These are phyloP conservation scores for Clitarchus hookeri DNA, from an alignment of 2,888 invertebrate genomes.

Conservation along the genomic window DNA sequence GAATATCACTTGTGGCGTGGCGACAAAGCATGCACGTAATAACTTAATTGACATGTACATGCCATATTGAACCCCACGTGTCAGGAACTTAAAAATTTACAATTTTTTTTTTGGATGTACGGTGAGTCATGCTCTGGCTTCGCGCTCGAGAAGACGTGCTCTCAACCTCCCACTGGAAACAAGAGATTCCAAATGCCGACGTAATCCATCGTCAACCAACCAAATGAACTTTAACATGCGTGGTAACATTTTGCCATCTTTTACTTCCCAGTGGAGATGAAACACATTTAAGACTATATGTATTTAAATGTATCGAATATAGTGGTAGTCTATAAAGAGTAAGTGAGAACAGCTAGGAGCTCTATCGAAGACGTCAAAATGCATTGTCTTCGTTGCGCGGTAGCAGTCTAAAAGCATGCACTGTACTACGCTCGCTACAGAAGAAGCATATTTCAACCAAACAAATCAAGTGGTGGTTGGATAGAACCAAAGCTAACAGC, in stretches of 20 bases:
- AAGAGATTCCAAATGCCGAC: slow-evolving; percentile 16
- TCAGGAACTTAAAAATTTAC: slow-evolving; percentile 34
- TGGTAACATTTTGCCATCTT: slow-evolving; percentile 30
- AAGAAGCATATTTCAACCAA: slow-evolving; percentile 37
- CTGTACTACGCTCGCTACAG: slow-evolving; percentile 38
- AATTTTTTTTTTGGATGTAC: slow-evolving; percentile 29
- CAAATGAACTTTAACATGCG: slow-evolving; percentile 29
- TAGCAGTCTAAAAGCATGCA: slow-evolving; percentile 42
- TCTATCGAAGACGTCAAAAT: slow-evolving; percentile 41
- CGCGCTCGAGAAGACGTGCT: slow-evolving; percentile 40
- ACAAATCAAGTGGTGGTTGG: slow-evolving; percentile 40
- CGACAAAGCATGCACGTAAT: neutral
- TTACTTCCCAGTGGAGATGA: slow-evolving; percentile 43
- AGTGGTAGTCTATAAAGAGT: slow-evolving; percentile 42
- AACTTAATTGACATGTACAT: slow-evolving; percentile 35
- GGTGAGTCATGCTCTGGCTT: slow-evolving; percentile 29
- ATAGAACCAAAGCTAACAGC: slow-evolving; percentile 41
- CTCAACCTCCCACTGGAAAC: slow-evolving; percentile 41
- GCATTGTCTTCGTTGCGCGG: slow-evolving; percentile 38
- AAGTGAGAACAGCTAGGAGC: slow-evolving; percentile 42
- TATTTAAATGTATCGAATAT: slow-evolving; percentile 43
- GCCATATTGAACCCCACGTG: slow-evolving; percentile 31
- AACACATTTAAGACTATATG: slow-evolving; percentile 42
- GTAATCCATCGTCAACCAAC: slow-evolving; percentile 28
- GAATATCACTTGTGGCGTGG: neutral